These are phyloP conservation scores for Caenorhabditis wallacei DNA, from an alignment of 2,888 invertebrate species.

Conservation along the genomic window DNA sequence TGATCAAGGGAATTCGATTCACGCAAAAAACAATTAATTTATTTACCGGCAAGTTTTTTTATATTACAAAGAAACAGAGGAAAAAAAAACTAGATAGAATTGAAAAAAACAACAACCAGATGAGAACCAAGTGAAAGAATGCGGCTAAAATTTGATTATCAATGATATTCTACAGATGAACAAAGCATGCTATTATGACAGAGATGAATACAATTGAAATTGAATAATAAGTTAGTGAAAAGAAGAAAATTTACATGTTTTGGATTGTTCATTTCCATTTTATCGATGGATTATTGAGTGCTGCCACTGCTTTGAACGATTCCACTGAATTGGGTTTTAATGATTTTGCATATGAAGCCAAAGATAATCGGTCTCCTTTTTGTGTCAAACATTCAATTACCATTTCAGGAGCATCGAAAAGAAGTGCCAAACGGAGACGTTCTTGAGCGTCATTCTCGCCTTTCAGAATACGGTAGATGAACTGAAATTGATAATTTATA, in stretches of 20 bases:
- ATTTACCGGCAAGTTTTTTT: constrained; percentile 16
- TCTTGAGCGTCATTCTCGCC: constrained; percentile 59
- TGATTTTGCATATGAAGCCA: constrained; percentile 68
- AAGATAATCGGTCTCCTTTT: constrained; percentile 70
- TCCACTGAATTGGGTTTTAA: constrained; percentile 76
- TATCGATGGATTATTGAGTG: constrained; percentile 72
- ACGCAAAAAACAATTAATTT: not conserved
- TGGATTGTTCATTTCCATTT: constrained; percentile 51
- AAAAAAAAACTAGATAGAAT: not conserved
- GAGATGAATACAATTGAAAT: not conserved
- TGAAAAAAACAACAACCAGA: not conserved
- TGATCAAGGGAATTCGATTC: not conserved
- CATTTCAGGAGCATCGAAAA: constrained; percentile 69
- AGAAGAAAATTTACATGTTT: not conserved
- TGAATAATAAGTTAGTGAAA: constrained; percentile 6
- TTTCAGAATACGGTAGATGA: constrained; percentile 57
- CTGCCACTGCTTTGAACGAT: constrained; percentile 74
- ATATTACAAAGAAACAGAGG: constrained; percentile 10
- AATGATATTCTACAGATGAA: constrained; percentile 7
- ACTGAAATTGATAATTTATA: constrained; percentile 41
- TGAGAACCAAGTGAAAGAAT: constrained; percentile 15
- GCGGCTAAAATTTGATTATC: constrained; percentile 21
- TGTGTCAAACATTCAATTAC: constrained; percentile 75
- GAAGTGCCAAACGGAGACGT: constrained; percentile 57
- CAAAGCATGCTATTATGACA: not conserved